Conservation (phyloP, 2,888 invertebrate species). For the Brachyptera risi region DNA sequence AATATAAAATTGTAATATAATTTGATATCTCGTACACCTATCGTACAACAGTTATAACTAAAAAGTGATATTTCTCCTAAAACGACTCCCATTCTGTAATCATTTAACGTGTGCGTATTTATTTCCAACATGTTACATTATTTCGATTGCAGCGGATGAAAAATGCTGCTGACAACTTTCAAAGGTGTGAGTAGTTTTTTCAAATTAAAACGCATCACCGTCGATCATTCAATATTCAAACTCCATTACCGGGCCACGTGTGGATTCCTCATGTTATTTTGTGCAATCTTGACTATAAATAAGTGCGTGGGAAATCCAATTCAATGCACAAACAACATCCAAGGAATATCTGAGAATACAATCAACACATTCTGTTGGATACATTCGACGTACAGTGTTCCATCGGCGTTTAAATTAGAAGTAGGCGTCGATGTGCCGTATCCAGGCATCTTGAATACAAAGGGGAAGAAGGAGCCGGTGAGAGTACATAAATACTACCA, state of each 20-base stretch:
- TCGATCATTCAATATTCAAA: constrained; percentile 75
- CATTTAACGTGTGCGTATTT: no score
- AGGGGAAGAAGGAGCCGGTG: constrained; percentile 43
- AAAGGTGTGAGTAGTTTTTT: not conserved
- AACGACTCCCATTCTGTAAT: no score
- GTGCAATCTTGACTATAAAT: constrained; percentile 79
- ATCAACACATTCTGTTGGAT: constrained; percentile 95
- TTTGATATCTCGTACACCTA: no score
- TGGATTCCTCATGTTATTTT: constrained; percentile 74
- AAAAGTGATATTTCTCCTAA: no score
- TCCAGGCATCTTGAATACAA: constrained; percentile 46
- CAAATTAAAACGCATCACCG: constrained; percentile 39
- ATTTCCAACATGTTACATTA: no score
- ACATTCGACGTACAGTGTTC: constrained; percentile 85
- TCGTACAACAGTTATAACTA: no score
- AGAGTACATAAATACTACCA: constrained; percentile 54
- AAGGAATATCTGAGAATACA: constrained; percentile 75
- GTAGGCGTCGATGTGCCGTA: constrained; percentile 63
- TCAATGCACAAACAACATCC: constrained; percentile 82
- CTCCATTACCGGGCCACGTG: constrained; percentile 82
- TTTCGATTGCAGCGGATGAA: no score
- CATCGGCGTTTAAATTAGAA: constrained; percentile 60
- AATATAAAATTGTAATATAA: no score
- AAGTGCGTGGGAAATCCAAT: constrained; percentile 88
- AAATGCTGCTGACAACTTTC: not conserved